Conservation (phyloP, 1,140 invertebrate genomes). For the Trachymyrmex septentrionalis region DNA sequence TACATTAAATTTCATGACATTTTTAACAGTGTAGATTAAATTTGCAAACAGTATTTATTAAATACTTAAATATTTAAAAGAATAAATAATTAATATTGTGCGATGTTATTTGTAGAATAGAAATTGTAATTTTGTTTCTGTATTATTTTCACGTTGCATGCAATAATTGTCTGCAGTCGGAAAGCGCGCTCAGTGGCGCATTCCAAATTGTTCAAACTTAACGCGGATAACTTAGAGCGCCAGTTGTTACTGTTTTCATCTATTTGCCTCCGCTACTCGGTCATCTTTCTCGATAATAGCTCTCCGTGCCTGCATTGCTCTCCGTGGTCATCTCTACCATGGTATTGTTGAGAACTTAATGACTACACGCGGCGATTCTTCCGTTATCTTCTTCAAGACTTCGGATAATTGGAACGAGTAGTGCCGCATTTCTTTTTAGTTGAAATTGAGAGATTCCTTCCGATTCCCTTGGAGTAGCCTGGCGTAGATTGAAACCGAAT, state of each 20-base stretch:
- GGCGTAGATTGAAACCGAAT: conserved; percentile 1
- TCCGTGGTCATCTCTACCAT: neutral
- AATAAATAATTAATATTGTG: neutral
- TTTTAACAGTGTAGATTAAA: neutral
- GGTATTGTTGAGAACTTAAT: conserved; percentile 56
- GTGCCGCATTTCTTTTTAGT: neutral
- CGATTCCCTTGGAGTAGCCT: neutral
- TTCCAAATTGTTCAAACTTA: conserved; percentile 61
- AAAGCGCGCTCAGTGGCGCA: conserved; percentile 52
- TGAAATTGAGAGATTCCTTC: conserved; percentile 38
- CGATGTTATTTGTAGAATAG: neutral
- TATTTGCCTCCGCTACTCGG: conserved; percentile 16
- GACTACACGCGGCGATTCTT: conserved; percentile 41
- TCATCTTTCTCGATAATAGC: conserved; percentile 53
- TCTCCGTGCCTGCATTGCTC: neutral
- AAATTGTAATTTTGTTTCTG: conserved; percentile 1
- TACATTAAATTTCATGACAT: no score
- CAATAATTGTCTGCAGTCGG: conserved; percentile 41
- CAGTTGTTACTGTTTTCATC: conserved; percentile 29
- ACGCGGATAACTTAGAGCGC: conserved; percentile 56
- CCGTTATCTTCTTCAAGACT: conserved; percentile 36
- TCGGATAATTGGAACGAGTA: conserved; percentile 32
- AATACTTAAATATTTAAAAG: neutral
- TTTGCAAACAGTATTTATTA: neutral
- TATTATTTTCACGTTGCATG: neutral